These are phyloP conservation scores for Nomia melanderi DNA, from an alignment of 1,140 invertebrate species.

Conservation along the genomic window DNA sequence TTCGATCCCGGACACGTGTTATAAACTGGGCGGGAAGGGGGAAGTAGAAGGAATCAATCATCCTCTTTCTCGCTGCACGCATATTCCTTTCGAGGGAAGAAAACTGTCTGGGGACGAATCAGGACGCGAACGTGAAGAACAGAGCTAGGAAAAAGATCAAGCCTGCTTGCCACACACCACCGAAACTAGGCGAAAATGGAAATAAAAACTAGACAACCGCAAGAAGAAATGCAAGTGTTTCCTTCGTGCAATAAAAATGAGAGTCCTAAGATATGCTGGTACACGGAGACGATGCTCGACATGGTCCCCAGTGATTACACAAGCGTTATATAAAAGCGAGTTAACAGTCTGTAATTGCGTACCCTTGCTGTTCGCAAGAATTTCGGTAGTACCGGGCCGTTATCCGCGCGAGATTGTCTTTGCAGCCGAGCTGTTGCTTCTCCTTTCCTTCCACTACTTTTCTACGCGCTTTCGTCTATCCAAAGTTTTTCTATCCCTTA, in stretches of 20 bases:
- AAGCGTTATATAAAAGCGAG: conserved; percentile 59
- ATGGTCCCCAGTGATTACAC: conserved; percentile 45
- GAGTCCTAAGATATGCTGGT: conserved; percentile 14
- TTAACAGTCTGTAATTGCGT: conserved; percentile 38
- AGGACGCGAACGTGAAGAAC: not conserved
- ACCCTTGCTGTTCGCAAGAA: conserved; percentile 4
- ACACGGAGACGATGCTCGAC: conserved; percentile 40
- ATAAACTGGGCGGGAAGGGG: not conserved
- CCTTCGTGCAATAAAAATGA: conserved; percentile 6
- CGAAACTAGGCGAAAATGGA: not conserved
- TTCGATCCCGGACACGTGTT: conserved; percentile 60
- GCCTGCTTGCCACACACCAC: too few relatives aligned
- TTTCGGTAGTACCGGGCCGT: not conserved
- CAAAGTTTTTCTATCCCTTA: not conserved
- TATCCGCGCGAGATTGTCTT: conserved; percentile 15
- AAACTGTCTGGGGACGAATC: conserved; percentile 20
- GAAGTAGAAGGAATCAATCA: not conserved
- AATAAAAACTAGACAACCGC: not conserved
- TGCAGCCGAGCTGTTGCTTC: not conserved
- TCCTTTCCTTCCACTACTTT: not conserved
- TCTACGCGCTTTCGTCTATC: not conserved
- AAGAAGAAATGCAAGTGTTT: conserved; percentile 27
- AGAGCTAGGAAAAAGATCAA: too few relatives aligned
- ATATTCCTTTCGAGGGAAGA: not conserved
- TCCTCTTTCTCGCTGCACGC: not conserved